Evolutionary conservation across 2,113 vertebrate genomes (phyloP).

Genomic region (Cyphomyrus discorhynchus): DNA sequence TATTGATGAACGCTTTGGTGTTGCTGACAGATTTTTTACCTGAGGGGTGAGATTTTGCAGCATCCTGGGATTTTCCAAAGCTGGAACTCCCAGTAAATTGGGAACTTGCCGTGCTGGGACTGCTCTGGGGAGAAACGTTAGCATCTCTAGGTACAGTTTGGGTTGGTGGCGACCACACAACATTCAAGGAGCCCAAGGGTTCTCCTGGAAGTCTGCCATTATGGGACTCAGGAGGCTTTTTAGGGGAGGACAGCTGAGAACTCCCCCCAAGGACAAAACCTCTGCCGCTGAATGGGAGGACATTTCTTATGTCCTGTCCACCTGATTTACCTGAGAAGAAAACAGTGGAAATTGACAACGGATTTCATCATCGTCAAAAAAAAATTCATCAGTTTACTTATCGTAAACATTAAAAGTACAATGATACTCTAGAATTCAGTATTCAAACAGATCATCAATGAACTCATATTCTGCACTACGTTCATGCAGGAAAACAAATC

Average conservation of each 20-base stretch:
- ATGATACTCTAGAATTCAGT: background rate
- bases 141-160: background rate
- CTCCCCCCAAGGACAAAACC: conserved; percentile 71
- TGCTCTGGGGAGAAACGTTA: background rate
- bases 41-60: conserved; percentile 4
- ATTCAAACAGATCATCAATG: background rate
- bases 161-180: background rate
- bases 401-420: background rate
- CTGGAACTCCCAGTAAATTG: background rate
- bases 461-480: background rate
- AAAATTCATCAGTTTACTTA: background rate
- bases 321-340: conserved; percentile 52
- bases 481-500: background rate
- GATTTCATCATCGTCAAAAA: background rate
- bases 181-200: conserved; percentile 3
- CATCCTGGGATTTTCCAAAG: background rate
- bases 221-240: conserved; percentile 20
- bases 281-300: conserved; percentile 76
- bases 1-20: conserved; percentile 56
- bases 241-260: conserved; percentile 25
- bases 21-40: conserved; percentile 58
- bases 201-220: conserved; percentile 19
- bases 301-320: conserved; percentile 46
- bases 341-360: background rate
- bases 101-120: background rate